Conservation (phyloP, 2,888 invertebrate genomes). For the Papilio elwesi region DNA sequence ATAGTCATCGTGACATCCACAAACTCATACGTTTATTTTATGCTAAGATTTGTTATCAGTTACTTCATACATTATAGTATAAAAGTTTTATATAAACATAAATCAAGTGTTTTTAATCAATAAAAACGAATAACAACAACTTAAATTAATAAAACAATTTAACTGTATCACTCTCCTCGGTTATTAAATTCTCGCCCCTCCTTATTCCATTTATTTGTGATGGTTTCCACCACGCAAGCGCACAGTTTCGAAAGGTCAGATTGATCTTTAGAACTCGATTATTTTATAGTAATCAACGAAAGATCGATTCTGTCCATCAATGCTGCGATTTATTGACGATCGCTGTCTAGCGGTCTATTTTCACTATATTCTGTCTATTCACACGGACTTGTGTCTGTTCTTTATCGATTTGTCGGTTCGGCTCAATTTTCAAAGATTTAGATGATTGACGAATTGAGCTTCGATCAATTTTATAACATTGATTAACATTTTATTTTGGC, state of each 20-base stretch:
- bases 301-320: conserved; percentile 34
- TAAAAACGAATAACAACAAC: no score
- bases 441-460: conserved; percentile 28
- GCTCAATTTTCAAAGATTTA: conserved; percentile 14
- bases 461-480: conserved; percentile 3
- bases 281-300: conserved; percentile 33
- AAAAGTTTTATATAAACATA: no score
- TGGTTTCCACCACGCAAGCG: background rate
- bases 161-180: background rate
- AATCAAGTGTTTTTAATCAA: no score
- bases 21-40: no score
- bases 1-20: no score
- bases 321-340: conserved; percentile 29
- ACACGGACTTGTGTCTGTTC: conserved; percentile 29
- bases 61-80: no score
- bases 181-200: conserved; percentile 6
- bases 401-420: conserved; percentile 26
- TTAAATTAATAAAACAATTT: conserved; percentile 8
- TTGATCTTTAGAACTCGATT: conserved; percentile 14
- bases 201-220: background rate
- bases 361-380: conserved; percentile 19
- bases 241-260: conserved; percentile 15
- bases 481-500: conserved; percentile 12
- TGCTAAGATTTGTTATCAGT: no score
- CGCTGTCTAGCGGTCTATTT: conserved; percentile 32